These are phyloP conservation scores for Allobates femoralis DNA, from an alignment of 2,797 vertebrate genomes.

Conservation along the genomic window DNA sequence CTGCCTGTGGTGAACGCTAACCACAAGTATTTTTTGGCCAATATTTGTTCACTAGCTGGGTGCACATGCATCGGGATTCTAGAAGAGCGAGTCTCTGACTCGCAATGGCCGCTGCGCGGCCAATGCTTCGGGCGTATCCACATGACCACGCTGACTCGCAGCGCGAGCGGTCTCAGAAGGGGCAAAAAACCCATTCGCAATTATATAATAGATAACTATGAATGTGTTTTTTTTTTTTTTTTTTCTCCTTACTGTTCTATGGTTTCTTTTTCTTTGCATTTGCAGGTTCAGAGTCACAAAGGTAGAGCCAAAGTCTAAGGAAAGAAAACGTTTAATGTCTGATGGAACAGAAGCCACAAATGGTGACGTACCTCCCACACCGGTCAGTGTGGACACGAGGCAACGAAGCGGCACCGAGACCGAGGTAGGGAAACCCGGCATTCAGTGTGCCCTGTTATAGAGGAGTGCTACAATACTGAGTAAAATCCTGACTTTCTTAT, in stretches of 20 bases:
- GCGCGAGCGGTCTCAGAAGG: too few relatives aligned
- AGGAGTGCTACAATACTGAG: neutral
- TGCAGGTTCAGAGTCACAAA: conserved; percentile 94
- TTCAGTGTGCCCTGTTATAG: neutral
- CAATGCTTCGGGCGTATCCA: too few relatives aligned
- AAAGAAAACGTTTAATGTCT: conserved; percentile 82
- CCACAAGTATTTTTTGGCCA: neutral
- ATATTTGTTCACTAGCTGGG: neutral
- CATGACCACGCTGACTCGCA: too few relatives aligned
- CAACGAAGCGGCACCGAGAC: conserved; percentile 74
- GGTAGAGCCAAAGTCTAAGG: conserved; percentile 84
- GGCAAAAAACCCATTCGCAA: too few relatives aligned
- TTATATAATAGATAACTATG: too few relatives aligned
- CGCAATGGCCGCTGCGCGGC: too few relatives aligned
- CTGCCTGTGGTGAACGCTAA: neutral
- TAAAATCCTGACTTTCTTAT: neutral
- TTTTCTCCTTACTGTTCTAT: neutral
- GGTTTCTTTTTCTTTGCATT: neutral
- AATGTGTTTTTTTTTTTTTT: neutral
- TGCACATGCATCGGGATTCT: too few relatives aligned
- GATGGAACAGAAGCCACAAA: conserved; percentile 73
- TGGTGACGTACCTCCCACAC: conserved; percentile 75
- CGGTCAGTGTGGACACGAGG: conserved; percentile 69
- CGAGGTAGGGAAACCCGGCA: conserved; percentile 66
- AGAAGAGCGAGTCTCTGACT: too few relatives aligned